Evolutionary conservation across 2,113 vertebrate genomes (phyloP).

Genomic region (Syrrhaptes paradoxus): DNA sequence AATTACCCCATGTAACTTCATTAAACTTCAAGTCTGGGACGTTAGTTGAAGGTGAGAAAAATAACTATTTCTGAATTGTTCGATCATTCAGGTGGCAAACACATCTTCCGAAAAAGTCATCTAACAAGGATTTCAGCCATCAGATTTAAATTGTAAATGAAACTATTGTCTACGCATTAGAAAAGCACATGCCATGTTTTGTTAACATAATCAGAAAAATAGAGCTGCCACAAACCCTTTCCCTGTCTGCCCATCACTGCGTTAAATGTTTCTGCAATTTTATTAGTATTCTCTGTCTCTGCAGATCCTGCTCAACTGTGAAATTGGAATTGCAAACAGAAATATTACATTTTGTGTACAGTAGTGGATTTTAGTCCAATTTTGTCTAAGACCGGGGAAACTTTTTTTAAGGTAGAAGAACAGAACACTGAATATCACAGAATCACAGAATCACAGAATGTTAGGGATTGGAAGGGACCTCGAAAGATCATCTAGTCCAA

Average conservation of each 20-base stretch:
- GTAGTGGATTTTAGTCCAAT: slow-evolving; percentile 63
- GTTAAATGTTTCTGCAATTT: slow-evolving; percentile 79
- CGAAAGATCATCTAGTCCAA: no score
- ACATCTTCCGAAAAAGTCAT: background rate
- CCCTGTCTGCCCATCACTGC: slow-evolving; percentile 79
- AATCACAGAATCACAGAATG: background rate
- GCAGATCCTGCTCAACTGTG: slow-evolving; percentile 81
- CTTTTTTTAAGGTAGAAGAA: background rate
- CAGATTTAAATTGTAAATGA: slow-evolving; percentile 74
- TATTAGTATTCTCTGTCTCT: slow-evolving; percentile 81
- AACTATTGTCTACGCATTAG: slow-evolving; percentile 57
- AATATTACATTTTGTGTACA: slow-evolving; percentile 78
- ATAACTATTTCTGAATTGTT: slow-evolving; percentile 30
- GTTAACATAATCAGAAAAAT: slow-evolving; percentile 83
- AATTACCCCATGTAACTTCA: slow-evolving; percentile 52
- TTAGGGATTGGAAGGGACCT: no score
- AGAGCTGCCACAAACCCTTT: slow-evolving; percentile 72
- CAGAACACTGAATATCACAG: background rate
- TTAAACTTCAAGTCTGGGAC: slow-evolving; percentile 49
- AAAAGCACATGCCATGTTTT: slow-evolving; percentile 75
- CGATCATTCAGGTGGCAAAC: slow-evolving; percentile 59
- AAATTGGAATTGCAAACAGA: slow-evolving; percentile 86
- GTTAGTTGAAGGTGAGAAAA: slow-evolving; percentile 48
- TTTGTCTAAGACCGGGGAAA: slow-evolving; percentile 53
- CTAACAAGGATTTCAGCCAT: slow-evolving; percentile 65